Evolutionary conservation across 2,113 vertebrate genomes (phyloP), one percentile per base, ranked within the genome.

Genomic region (Mustelus asterias): DNA sequence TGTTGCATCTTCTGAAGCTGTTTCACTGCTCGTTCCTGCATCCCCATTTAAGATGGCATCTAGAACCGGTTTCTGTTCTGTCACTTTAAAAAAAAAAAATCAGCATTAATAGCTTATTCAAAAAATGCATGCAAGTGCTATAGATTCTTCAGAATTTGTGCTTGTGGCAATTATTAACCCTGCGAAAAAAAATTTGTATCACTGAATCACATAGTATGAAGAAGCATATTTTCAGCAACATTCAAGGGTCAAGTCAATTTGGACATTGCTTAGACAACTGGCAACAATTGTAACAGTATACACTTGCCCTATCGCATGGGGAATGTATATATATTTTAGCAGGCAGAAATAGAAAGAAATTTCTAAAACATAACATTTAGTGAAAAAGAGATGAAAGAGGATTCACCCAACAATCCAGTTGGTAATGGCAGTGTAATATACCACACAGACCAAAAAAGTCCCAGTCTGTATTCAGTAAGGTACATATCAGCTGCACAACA

Each of bases 1-100:
- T 89, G 97, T 97, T 85, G 97, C 97, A 96, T 98, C 98, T 96
- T 98, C 98, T 83, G 98, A 97, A 0, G 97, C 96, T 1, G 98
- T 97, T 97, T 98, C 98, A 95, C 97, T 98, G n/a, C 98, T 98
- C 96, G 98, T 96, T 70, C 98, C 98, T 22, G 98, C 96, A 96
- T 99, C 98, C 96, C 98, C 98, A 48, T 98, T 99, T 98, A 99
- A 98, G 96, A 98, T 97, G 95, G 97, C 96, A 78, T 98, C 98
- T 96, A 97, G 97, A 96, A 97, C 97, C 72, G 98, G 96, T 96
- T 99, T 98, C 97, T 99, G 99, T 97, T 98, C 98, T 97, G 98
- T 98, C 78, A 98, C 98, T 98, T 96, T 33, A 69, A 86, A 96
- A 96, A 96, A 44, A 96, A 78, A 48, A 92, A 58, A 44, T 85